Conservation (phyloP, 1,140 invertebrate species). For the Ectropis grisescens region DNA sequence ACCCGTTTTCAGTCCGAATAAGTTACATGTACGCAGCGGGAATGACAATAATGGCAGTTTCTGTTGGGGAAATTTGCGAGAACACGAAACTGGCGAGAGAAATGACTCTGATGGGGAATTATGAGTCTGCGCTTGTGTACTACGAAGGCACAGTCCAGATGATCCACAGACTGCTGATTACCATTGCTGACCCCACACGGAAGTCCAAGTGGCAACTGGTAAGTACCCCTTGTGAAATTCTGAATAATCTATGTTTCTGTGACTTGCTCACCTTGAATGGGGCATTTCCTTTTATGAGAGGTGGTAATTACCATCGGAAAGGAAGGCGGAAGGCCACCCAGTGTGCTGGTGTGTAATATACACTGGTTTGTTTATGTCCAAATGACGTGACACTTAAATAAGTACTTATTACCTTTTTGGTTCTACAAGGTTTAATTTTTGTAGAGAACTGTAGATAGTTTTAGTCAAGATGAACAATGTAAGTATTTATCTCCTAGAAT, state of each 20-base stretch:
- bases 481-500: too few relatives aligned
- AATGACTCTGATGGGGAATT: conserved; percentile 95
- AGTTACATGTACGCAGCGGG: conserved; percentile 68
- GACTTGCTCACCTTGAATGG: conserved; percentile 32
- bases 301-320: conserved; percentile 39
- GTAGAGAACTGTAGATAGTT: too few relatives aligned
- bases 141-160: conserved; percentile 95
- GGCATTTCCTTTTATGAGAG: conserved; percentile 49
- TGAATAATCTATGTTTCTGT: conserved; percentile 14
- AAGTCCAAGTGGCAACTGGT: conserved; percentile 93
- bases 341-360: too few relatives aligned
- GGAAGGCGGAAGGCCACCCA: conserved; percentile 48
- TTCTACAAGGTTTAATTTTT: too few relatives aligned
- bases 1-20: conserved; percentile 31
- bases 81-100: conserved; percentile 94
- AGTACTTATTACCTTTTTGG: too few relatives aligned
- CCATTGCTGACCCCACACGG: conserved; percentile 82
- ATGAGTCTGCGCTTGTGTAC: conserved; percentile 94
- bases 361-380: too few relatives aligned
- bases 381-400: too few relatives aligned
- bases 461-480: too few relatives aligned
- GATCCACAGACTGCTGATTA: conserved; percentile 86
- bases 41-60: conserved; percentile 85
- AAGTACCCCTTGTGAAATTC: conserved; percentile 33
- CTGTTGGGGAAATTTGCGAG: conserved; percentile 90